Percentiles rank a stretch among this genome's conserved stretches.
These are phyloP conservation scores for Synaphobranchus kaupii DNA, from an alignment of 2,797 vertebrate species.

Conservation along the genomic window DNA sequence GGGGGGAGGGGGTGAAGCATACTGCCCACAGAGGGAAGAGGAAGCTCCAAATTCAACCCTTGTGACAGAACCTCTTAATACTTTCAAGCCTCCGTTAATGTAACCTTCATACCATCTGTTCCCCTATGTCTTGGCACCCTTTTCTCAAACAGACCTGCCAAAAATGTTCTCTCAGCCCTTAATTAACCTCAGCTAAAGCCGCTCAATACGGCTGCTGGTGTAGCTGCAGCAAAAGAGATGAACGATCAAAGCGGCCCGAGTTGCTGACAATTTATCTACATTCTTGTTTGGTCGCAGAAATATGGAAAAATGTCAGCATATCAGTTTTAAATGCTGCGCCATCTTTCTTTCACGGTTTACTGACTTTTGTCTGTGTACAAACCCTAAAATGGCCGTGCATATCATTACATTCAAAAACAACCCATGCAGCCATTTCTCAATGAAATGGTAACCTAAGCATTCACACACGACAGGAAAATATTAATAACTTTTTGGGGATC, in stretches of 20 bases:
- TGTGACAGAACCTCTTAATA: conserved; percentile 17
- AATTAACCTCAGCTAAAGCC: conserved; percentile 12
- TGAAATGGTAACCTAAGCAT: neutral
- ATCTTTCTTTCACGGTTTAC: neutral
- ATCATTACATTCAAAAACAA: neutral
- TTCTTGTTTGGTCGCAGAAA: neutral
- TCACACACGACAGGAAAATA: neutral
- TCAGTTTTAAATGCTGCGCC: neutral
- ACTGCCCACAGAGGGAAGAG: neutral
- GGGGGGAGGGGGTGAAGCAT: neutral
- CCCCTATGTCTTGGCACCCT: conserved; percentile 6
- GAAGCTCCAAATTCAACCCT: neutral
- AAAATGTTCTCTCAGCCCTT: conserved; percentile 19
- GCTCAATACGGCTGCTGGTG: conserved; percentile 32
- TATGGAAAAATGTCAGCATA: neutral
- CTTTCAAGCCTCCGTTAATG: conserved; percentile 2
- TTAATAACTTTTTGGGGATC: neutral
- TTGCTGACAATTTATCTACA: neutral
- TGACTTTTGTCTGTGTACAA: neutral
- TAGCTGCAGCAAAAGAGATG: conserved; percentile 28
- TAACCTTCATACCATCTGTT: conserved; percentile 25
- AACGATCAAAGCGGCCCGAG: neutral
- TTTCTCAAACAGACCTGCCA: neutral
- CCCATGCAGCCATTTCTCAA: neutral
- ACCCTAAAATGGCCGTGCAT: neutral